A percentile compares a stretch with the other conserved stretches of the same genome.
phyloP scores from a whole-genome alignment of 2,797 vertebrate genomes.

The Oophaga sylvatica region DNA sequence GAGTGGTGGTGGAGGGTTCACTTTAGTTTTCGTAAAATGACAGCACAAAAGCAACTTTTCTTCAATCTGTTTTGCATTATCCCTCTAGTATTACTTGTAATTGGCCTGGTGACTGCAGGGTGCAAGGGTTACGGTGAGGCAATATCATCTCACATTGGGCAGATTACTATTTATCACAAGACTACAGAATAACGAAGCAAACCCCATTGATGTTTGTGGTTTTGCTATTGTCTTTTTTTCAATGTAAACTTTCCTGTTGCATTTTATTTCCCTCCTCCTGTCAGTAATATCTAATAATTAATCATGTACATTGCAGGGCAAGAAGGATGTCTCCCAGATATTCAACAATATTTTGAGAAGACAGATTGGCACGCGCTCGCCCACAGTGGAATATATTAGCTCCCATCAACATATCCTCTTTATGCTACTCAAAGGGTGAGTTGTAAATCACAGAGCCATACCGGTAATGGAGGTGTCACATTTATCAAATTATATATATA shows the following conservation, averaged over 20 bases:
- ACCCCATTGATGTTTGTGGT: background rate
- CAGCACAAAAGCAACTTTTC: no score
- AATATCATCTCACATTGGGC: no score
- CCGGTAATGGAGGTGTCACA: no score
- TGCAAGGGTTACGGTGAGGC: no score
- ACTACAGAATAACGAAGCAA: no score
- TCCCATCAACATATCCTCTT: conserved; percentile 94
- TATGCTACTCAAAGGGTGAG: conserved; percentile 92
- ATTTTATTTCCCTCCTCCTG: background rate
- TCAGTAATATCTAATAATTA: background rate
- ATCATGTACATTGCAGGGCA: conserved; percentile 80
- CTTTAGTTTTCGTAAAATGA: no score
- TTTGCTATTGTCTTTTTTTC: background rate
- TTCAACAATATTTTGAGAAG: conserved; percentile 98
- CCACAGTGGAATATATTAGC: conserved; percentile 94
- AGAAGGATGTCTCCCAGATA: conserved; percentile 98
- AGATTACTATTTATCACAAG: no score
- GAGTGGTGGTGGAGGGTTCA: no score
- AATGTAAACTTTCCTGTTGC: background rate
- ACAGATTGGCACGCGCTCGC: conserved; percentile 93
- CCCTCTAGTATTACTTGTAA: background rate
- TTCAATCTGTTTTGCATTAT: background rate
- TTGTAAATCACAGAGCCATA: conserved; percentile 2
- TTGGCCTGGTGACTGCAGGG: no score
- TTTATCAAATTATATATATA: no score